Base-by-base conservation (phyloP, 2,113 vertebrate species). In the Sakesphorus luctuosus region DNA sequence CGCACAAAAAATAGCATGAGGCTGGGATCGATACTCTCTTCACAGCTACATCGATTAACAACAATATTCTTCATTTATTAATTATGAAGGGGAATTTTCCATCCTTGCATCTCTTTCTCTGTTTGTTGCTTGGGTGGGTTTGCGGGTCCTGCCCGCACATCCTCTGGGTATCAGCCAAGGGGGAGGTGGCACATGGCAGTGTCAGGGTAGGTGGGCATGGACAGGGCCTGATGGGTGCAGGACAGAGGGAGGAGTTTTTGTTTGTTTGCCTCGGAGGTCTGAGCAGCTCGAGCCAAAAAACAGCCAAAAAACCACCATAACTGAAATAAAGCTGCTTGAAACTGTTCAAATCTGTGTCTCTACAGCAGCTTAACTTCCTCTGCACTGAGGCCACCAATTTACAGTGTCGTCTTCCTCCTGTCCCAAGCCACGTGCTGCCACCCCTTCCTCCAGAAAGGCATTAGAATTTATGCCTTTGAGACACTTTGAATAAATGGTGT, bases 61-160 rank as follows among this genome's bases (percentile, higher is more conserved):
- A 97, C 97, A 97, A 98, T 98, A 98, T 98, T 98, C 97, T 98
- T 98, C 98, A 98, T 98, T 98, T 98, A 98, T 98, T 98, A 98
- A 98, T 98, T 98, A 98, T 98, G 98, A 98, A 98, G 97, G 97
- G 97, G 97, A 97, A 97, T 97, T 97, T 97, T 97, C 96, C 90
- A 96, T 95, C 92, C 95, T 84, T 93, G 97, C 75, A 93, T 94
- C 95, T 97, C 95, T 89, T 94, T 95, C 95, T 85, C 28, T 76
- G 33, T 14, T 84, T 38, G 58, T 71, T 93, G 93, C 90, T 93
- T 21, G 90, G 93, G 62, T n/a, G 73, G 77, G 72, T 80, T 61
- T 0, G 13, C 1, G 2, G n/a, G 31, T 24, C 46, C 73, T 33
- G 62, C 72, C 59, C 0, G 0, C 2, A 4, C 44, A 11, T 53